Base-by-base conservation (phyloP, 2,113 vertebrate species). In the Tragelaphus scriptus region DNA sequence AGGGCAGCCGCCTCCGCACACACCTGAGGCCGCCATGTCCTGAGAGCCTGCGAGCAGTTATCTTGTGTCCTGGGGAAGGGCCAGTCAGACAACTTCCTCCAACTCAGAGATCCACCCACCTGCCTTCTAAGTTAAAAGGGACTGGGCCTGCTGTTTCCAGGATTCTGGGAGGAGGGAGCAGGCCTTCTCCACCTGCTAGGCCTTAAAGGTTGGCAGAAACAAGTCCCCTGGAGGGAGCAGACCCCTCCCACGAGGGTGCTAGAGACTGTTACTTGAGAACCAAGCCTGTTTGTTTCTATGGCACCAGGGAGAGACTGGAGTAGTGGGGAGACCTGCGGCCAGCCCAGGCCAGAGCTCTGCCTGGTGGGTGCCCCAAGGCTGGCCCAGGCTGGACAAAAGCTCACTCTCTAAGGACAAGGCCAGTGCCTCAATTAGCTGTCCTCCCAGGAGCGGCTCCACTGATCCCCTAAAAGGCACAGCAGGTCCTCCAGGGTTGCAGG, bases 401-500 rank as follows among this genome's bases (percentile, higher is more conserved):
- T 97, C 1, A 0, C 25, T 56, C 88, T 51, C 0, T 82, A 68
- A 97, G 94, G 89, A 85, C 81, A 71, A 84, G 92, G 44, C 97
- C 77, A 92, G 90, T 58, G 94, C 96, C 96, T 98, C 98, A 88
- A 91, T 97, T 51, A 97, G 92, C 44, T 95, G 0, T 4, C 0
- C 9, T 44, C 11, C 0, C 75, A 95, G 84, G 87, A 68, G 88
- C 90, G 26, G 96, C 71, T 5, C 17, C 77, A 80, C 1, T 92
- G 92, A 97, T 92, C 95, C 95, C 32, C 82, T 88, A 53, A 89
- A 90, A 97, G 96, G 91, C 96, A 59, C 96, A 88, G 97, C 97
- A 97, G 0, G 44, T 90, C 80, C 88, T 77, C 19, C 10, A 82
- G 53, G 95, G 16, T 23, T 91, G 47, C 40, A 77, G 71, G 23